Conservation (phyloP, 35 echinoderm and acorn worm species). For the Stichopus chloronotus region DNA sequence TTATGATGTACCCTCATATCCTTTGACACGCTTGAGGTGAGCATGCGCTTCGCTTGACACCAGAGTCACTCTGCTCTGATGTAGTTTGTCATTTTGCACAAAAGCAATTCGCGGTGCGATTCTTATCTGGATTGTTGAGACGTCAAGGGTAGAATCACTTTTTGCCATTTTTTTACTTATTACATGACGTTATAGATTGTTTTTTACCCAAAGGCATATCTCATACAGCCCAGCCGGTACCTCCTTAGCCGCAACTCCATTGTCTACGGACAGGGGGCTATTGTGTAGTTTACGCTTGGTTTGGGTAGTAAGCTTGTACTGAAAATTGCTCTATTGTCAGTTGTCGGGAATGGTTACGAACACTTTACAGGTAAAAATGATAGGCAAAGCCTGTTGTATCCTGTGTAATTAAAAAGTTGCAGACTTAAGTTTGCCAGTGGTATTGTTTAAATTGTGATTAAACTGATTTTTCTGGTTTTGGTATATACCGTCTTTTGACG, state of each 20-base stretch:
- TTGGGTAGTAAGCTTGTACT: not conserved
- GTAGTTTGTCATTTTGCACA: not conserved
- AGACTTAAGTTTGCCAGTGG: not conserved
- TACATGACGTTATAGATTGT: not conserved
- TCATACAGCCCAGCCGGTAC: not conserved
- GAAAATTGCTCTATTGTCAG: not conserved
- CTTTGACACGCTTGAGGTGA: too few relatives aligned
- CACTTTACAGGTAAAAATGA: not conserved
- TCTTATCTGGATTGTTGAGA: not conserved
- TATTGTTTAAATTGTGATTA: not conserved
- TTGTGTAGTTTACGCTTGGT: not conserved
- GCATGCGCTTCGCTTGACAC: too few relatives aligned
- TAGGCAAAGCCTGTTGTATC: not conserved
- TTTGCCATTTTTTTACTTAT: not conserved
- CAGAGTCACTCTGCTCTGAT: not conserved
- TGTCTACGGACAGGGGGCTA: not conserved
- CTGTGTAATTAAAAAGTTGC: not conserved
- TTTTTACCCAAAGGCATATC: slow-evolving; percentile 1
- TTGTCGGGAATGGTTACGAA: not conserved
- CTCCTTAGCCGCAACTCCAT: not conserved
- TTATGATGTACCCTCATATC: too few relatives aligned
- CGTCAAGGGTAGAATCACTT: not conserved
- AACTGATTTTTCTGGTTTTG: not conserved
- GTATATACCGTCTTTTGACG: not conserved
- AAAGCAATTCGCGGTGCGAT: not conserved